Evolutionary conservation across 2,797 vertebrate genomes (phyloP).

Genomic region (Liasis olivaceus): DNA sequence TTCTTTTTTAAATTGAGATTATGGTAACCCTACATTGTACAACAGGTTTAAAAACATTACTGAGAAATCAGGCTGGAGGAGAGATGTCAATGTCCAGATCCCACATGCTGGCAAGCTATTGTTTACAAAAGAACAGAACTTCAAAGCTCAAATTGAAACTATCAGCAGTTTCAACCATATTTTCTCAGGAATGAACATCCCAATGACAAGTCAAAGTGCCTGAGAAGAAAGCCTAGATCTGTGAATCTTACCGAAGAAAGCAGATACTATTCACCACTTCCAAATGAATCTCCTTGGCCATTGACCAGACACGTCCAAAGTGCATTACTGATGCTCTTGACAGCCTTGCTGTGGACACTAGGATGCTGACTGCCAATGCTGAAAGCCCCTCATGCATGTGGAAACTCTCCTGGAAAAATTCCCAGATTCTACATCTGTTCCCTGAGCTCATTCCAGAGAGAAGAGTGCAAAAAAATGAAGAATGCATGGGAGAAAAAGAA

Average conservation of each 20-base stretch:
- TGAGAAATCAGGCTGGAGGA: neutral
- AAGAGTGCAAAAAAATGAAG: neutral
- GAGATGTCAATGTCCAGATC: neutral
- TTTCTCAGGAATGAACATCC: neutral
- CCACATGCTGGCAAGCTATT: neutral
- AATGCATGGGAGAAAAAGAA: neutral
- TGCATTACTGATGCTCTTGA: neutral
- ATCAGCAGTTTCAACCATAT: neutral
- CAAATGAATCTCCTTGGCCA: neutral
- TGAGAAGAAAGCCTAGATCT: neutral
- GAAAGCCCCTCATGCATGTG: neutral
- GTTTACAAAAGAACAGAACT: neutral
- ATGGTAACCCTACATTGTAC: neutral
- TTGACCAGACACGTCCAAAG: neutral
- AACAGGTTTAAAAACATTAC: neutral
- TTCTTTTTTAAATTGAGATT: neutral
- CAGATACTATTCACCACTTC: neutral
- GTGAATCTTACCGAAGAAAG: neutral
- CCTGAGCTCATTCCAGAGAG: conserved; percentile 2
- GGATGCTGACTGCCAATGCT: neutral
- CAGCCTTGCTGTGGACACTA: neutral
- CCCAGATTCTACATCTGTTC: conserved; percentile 12
- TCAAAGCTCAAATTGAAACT: neutral
- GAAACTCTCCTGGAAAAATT: conserved; percentile 19
- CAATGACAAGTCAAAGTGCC: neutral